Evolutionary conservation across 2,797 vertebrate species (phyloP), one percentile per base, ranked within the genome.

Genomic region (Perodicticus potto): DNA sequence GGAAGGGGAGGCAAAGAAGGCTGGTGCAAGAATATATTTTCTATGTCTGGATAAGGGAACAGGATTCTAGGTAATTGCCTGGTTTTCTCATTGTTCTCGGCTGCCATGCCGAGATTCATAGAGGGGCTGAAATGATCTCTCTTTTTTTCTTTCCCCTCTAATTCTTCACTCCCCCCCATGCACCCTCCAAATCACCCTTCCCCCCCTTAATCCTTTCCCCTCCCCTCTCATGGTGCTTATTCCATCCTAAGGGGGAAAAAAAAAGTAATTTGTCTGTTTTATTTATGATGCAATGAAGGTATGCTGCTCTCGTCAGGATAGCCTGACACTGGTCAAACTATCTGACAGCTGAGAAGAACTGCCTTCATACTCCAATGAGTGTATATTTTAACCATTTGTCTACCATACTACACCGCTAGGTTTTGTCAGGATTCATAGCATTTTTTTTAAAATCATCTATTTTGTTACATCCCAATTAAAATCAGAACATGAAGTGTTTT

Each of bases 211-310:
- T 94, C 95, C 97, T 96, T 81, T 94, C 69, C 97, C 94, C 97
- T 98, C 98, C 97, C 97, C 70, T 98, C 97, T 97, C 97, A 97
- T 97, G 96, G 97, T 94, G 98, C 98, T 98, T 98, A 98, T 98
- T 98, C 98, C 97, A 97, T 98, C 98, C 97, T 80, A 95, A 95
- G 91, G 97, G 29, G 70, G 23, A 73, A 97, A 98, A 96, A 98
- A 98, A 98, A 99, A 99, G 99, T 99, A 96, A 99, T 99, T 99
- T 99, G 99, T 99, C 99, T 99, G 99, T 98, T 99, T 99, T 99
- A 99, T 99, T 99, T 99, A 99, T 99, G 99, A 99, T 99, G 99
- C 99, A 99, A 99, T 99, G 99, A 99, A 99, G 99, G 99, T 99
- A 99, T 99, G 99, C 99, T 99, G 99, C 99, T 99, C 97, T 98